These are phyloP conservation scores for Champsocephalus gunnari DNA, from an alignment of 2,797 vertebrate species.

Conservation along the genomic window DNA sequence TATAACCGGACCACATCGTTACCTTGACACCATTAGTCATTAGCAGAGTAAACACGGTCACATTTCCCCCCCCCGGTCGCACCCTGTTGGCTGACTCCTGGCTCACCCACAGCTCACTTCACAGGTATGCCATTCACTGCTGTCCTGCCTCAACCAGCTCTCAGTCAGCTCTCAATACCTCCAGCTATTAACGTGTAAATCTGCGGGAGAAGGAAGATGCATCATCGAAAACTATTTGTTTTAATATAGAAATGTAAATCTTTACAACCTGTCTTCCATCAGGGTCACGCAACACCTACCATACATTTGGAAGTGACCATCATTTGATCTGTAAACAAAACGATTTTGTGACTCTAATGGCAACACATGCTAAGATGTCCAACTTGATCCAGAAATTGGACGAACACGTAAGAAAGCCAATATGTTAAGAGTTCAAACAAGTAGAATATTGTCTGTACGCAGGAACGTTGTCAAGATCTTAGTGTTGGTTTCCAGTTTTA, in stretches of 20 bases:
- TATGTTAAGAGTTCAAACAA: no score
- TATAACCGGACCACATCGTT: conserved; percentile 62
- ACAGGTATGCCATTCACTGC: conserved; percentile 57
- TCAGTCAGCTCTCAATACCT: conserved; percentile 16
- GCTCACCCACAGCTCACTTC: conserved; percentile 52
- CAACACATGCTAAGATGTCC: conserved; percentile 41
- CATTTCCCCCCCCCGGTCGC: conserved; percentile 53
- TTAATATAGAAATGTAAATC: no score
- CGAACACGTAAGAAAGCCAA: conserved; percentile 45
- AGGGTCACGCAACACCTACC: conserved; percentile 43
- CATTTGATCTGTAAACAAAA: conserved; percentile 37
- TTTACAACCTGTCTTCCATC: neutral
- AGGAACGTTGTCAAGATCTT: no score
- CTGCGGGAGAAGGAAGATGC: neutral
- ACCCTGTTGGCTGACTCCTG: conserved; percentile 64
- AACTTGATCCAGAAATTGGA: conserved; percentile 51
- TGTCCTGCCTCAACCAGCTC: conserved; percentile 19
- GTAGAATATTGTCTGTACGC: no score
- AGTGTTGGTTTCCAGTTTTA: no score
- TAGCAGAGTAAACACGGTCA: conserved; percentile 72
- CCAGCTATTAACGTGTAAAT: neutral
- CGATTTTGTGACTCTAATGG: conserved; percentile 50
- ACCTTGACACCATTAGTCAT: conserved; percentile 78
- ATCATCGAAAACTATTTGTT: no score
- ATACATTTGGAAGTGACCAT: conserved; percentile 30